phyloP scores from a whole-genome alignment of 23 tunicate genomes.

The Styela plicata region DNA sequence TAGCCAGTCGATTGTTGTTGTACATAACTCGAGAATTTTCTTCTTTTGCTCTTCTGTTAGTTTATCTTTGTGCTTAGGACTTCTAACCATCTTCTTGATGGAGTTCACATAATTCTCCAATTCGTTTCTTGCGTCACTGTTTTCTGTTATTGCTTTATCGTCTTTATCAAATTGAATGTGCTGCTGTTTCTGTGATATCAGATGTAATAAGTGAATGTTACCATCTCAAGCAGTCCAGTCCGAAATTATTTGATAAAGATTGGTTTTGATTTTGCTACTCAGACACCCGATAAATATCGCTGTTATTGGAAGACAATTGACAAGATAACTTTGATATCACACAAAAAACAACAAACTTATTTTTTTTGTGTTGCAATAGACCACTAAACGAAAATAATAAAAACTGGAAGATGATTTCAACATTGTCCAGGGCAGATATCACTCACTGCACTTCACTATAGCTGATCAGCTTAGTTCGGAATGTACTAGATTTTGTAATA shows the following conservation, averaged over 20 bases:
- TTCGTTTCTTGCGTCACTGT: background rate
- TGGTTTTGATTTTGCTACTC: too few species aligned
- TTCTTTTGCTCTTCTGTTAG: background rate
- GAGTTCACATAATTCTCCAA: background rate
- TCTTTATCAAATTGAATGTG: background rate
- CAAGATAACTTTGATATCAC: background rate
- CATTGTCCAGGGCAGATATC: too few species aligned
- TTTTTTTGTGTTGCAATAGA: background rate
- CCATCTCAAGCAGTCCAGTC: too few species aligned
- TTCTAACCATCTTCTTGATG: background rate
- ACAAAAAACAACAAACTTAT: background rate
- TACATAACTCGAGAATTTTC: background rate
- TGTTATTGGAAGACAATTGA: background rate
- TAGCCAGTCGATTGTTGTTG: background rate
- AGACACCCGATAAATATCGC: background rate
- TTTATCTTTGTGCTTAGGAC: background rate
- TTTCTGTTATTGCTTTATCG: background rate
- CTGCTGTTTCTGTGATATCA: background rate
- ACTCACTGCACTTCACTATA: too few species aligned
- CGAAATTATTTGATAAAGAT: too few species aligned
- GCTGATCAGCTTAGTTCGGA: too few species aligned
- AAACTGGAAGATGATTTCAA: too few species aligned
- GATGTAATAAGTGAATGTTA: background rate
- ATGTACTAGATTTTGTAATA: too few species aligned
- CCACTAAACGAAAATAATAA: too few species aligned